Percentiles rank a stretch among this genome's conserved stretches.
These are phyloP conservation scores for Prunella himalayana DNA, from an alignment of 2,113 vertebrate species.

Conservation along the genomic window DNA sequence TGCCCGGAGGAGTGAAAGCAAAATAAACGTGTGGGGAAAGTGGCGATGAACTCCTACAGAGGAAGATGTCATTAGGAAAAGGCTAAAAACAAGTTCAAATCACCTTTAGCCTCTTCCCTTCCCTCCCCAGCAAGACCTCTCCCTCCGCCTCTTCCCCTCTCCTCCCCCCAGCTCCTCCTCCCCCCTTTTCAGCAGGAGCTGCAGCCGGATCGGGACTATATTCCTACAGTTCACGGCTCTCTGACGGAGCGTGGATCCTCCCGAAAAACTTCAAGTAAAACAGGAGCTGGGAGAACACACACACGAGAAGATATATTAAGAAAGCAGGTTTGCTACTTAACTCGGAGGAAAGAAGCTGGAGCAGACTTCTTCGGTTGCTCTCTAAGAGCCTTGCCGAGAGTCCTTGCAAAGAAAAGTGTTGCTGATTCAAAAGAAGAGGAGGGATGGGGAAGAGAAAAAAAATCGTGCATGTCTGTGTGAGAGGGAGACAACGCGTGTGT, in stretches of 20 bases:
- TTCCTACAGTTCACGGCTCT: background rate
- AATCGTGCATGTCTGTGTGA: background rate
- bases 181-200: background rate
- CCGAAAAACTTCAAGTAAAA: background rate
- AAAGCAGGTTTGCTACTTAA: background rate
- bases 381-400: background rate
- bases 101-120: background rate
- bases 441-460: background rate
- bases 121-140: background rate
- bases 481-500: background rate
- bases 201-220: background rate
- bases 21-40: constrained; percentile 1
- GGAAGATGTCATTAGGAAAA: background rate
- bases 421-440: background rate
- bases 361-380: constrained; percentile 58
- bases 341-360: constrained; percentile 19
- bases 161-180: background rate
- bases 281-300: background rate
- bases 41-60: background rate
- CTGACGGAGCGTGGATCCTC: background rate
- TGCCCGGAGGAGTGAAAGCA: background rate
- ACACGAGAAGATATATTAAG: background rate
- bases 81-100: background rate
- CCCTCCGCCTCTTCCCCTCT: background rate
- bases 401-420: background rate